Conservation (phyloP, 2,888 invertebrate genomes). For the Cacoxenus indagator region DNA sequence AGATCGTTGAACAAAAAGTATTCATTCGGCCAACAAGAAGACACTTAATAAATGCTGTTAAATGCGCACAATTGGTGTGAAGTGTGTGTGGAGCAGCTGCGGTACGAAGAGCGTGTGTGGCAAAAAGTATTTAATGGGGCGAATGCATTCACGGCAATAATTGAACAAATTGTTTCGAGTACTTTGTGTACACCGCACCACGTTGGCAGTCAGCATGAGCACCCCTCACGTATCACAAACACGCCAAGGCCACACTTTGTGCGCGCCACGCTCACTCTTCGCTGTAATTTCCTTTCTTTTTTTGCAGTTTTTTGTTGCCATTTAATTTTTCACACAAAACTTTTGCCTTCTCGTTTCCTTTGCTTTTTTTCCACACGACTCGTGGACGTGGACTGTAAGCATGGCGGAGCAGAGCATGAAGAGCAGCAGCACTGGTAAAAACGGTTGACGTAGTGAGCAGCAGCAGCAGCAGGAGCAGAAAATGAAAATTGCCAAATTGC, state of each 20-base stretch:
- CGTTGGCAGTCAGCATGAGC: not conserved
- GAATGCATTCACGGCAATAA: slow-evolving; percentile 43
- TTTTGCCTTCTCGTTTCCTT: slow-evolving; percentile 35
- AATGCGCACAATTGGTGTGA: no score
- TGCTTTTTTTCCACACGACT: not conserved
- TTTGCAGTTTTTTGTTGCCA: slow-evolving; percentile 8
- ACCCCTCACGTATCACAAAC: not conserved
- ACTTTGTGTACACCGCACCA: slow-evolving; percentile 29
- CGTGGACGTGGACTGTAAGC: not conserved
- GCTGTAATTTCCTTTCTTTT: not conserved
- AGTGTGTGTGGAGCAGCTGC: no score
- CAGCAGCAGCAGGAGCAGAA: not conserved
- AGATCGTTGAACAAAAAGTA: no score
- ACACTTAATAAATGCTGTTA: no score
- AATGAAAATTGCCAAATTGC: slow-evolving; percentile 28
- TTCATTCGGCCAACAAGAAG: no score
- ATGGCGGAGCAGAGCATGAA: not conserved
- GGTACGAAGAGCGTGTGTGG: no score
- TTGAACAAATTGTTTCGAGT: slow-evolving; percentile 64
- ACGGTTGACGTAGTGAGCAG: no score
- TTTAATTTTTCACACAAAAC: slow-evolving; percentile 30
- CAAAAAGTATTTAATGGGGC: not conserved
- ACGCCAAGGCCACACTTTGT: not conserved
- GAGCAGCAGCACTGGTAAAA: not conserved
- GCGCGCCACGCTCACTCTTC: not conserved